These are phyloP conservation scores for Xenentodon cancila DNA, from an alignment of 2,797 vertebrate genomes.

Conservation along the genomic window DNA sequence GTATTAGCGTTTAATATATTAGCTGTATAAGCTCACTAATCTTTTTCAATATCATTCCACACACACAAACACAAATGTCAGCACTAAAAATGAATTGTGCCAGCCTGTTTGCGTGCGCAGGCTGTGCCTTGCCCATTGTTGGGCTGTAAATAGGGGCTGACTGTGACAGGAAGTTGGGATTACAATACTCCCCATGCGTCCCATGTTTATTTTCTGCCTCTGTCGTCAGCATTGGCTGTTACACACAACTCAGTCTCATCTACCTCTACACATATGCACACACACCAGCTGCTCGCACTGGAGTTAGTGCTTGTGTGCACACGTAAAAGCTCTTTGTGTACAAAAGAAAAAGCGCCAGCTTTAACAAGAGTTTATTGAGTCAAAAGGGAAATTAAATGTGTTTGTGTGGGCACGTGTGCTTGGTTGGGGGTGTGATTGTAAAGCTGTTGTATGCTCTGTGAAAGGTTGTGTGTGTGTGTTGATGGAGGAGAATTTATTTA, in stretches of 20 bases:
- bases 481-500: conserved; percentile 14
- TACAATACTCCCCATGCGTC: conserved; percentile 78
- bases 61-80: conserved; percentile 26
- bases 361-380: conserved; percentile 56
- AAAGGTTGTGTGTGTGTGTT: conserved; percentile 11
- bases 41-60: conserved; percentile 43
- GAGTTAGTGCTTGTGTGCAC: conserved; percentile 50
- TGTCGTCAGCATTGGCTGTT: conserved; percentile 71
- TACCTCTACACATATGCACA: conserved; percentile 45
- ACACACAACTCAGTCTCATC: conserved; percentile 55
- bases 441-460: conserved; percentile 45
- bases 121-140: conserved; percentile 73
- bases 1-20: conserved; percentile 23
- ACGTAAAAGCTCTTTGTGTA: conserved; percentile 48
- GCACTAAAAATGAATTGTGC: conserved; percentile 45
- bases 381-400: conserved; percentile 55
- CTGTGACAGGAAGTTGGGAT: conserved; percentile 81
- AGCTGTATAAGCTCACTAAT: conserved; percentile 28
- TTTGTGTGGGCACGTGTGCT: conserved; percentile 33
- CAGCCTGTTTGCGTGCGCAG: conserved; percentile 49
- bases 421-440: conserved; percentile 33
- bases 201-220: conserved; percentile 75
- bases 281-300: conserved; percentile 64
- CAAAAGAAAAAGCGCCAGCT: conserved; percentile 17
- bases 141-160: conserved; percentile 78